A percentile compares a stretch with the other conserved stretches of the same genome.
Conservation (phyloP, 1,140 invertebrate genomes). For the Heliconius hermathena region DNA sequence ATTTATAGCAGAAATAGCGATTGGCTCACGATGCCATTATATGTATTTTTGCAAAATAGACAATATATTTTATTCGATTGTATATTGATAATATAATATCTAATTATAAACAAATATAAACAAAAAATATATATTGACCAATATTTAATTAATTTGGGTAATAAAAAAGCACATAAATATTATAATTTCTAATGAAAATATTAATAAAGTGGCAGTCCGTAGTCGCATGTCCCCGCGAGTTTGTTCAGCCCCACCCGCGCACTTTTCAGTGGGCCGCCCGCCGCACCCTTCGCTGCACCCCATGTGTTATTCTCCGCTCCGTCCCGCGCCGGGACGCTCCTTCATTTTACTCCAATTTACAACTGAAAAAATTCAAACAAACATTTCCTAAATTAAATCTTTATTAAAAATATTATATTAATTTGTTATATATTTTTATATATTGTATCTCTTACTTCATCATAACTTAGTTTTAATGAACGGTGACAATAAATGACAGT, state of each 20-base stretch:
- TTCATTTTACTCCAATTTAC: slow-evolving; percentile 81
- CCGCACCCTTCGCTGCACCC: slow-evolving; percentile 81
- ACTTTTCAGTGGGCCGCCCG: slow-evolving; percentile 79
- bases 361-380: slow-evolving; percentile 79
- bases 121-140: background rate
- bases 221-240: slow-evolving; percentile 78
- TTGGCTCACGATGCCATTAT: background rate
- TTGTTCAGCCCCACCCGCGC: slow-evolving; percentile 80
- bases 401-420: slow-evolving; percentile 35
- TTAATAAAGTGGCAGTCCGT: slow-evolving; percentile 42
- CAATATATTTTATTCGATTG: too few species aligned
- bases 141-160: background rate
- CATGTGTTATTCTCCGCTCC: slow-evolving; percentile 80
- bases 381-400: slow-evolving; percentile 60
- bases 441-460: background rate
- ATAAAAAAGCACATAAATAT: background rate
- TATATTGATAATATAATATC: background rate
- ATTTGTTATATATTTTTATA: background rate
- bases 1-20: background rate
- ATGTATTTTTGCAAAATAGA: background rate
- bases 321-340: slow-evolving; percentile 77
- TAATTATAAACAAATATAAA: background rate
- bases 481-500: too few species aligned
- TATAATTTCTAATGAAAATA: slow-evolving; percentile 34
- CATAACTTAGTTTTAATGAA: background rate